phyloP scores from a whole-genome alignment of 1,140 invertebrate genomes.

The Cepaea nemoralis region DNA sequence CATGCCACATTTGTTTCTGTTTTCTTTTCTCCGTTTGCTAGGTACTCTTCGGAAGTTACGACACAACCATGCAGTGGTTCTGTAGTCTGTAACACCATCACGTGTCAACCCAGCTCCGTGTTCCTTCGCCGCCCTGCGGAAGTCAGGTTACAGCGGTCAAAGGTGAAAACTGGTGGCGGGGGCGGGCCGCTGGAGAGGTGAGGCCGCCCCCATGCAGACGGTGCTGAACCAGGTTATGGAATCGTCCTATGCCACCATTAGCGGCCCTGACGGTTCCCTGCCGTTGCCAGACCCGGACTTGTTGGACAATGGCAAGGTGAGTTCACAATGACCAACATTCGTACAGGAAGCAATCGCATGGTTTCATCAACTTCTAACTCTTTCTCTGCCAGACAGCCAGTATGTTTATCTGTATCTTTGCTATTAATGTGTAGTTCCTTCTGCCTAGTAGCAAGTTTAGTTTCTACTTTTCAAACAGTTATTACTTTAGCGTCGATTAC shows the following conservation, averaged over 20 bases:
- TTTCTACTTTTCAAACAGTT: no score
- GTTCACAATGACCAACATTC: no score
- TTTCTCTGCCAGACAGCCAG: no score
- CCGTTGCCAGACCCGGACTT: constrained; percentile 51
- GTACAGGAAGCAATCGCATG: no score
- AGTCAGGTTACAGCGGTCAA: not conserved
- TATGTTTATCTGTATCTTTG: no score
- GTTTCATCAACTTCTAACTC: no score
- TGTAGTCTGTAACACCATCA: constrained; percentile 42
- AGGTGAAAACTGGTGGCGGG: not conserved
- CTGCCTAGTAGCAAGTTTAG: no score
- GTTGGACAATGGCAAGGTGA: constrained; percentile 50
- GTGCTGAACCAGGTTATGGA: constrained; percentile 61
- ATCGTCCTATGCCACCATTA: constrained; percentile 60
- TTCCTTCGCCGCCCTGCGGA: constrained; percentile 16
- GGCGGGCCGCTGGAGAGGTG: constrained; percentile 45
- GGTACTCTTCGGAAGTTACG: not conserved
- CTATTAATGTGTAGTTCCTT: no score
- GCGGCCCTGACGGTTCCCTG: constrained; percentile 50
- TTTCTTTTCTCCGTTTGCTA: not conserved
- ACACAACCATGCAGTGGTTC: constrained; percentile 48
- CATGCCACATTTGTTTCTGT: no score
- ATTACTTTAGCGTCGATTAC: no score
- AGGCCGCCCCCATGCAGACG: constrained; percentile 54
- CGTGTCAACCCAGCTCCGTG: constrained; percentile 25